Percentiles rank a stretch among this genome's conserved stretches.
Conservation (phyloP, 2,888 invertebrate genomes). For the Hirtodrosophila cameraria region DNA sequence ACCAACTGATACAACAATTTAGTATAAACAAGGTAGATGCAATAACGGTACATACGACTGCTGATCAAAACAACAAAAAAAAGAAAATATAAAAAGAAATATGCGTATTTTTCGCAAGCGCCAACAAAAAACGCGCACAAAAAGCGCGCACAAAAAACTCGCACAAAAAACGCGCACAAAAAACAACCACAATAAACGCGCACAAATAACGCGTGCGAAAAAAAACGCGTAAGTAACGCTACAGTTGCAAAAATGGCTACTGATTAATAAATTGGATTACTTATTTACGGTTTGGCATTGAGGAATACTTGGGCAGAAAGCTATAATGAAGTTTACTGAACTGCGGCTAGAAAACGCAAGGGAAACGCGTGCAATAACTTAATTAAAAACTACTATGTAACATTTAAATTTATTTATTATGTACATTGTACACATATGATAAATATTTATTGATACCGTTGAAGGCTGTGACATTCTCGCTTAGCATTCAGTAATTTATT, state of each 20-base stretch:
- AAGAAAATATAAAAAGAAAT: constrained; percentile 2
- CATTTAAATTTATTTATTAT: background rate
- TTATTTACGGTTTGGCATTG: constrained; percentile 31
- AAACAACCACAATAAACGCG: too few species aligned
- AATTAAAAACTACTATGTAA: constrained; percentile 9
- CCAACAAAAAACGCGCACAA: too few species aligned
- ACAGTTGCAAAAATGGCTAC: background rate
- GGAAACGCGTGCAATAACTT: constrained; percentile 23
- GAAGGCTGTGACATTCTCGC: constrained; percentile 7
- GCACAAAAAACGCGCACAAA: constrained; percentile 16
- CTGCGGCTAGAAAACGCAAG: constrained; percentile 33
- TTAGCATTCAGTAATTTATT: constrained; percentile 1
- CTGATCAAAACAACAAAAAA: constrained; percentile 22
- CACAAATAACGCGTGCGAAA: constrained; percentile 10
- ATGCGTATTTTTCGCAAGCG: background rate
- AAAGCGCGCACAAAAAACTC: background rate
- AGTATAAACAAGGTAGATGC: constrained; percentile 18
- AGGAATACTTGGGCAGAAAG: background rate
- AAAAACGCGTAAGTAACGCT: constrained; percentile 16
- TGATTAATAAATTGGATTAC: constrained; percentile 17
- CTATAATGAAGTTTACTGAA: constrained; percentile 40
- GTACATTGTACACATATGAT: background rate
- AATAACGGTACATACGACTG: constrained; percentile 42
- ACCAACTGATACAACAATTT: constrained; percentile 1
- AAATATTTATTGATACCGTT: constrained; percentile 2